Percentiles rank a stretch among this genome's conserved stretches.
These are phyloP conservation scores for Menura novaehollandiae DNA, from an alignment of 2,113 vertebrate species.

Conservation along the genomic window DNA sequence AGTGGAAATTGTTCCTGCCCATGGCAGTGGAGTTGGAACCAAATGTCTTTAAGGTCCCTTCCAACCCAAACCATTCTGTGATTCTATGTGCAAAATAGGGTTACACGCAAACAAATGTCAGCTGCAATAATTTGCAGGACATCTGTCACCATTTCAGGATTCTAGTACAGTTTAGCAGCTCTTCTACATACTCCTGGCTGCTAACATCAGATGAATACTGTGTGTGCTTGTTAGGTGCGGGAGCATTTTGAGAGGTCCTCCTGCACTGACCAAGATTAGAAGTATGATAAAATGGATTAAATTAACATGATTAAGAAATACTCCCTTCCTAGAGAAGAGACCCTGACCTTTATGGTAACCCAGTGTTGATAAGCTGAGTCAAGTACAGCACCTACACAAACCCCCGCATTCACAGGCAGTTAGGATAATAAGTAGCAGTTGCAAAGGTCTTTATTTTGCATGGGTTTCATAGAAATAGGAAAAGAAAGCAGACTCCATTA, in stretches of 20 bases:
- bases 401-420: background rate
- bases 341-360: background rate
- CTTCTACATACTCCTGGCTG: background rate
- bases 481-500: background rate
- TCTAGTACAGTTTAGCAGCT: background rate
- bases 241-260: background rate
- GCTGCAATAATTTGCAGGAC: background rate
- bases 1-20: background rate
- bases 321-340: background rate
- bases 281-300: background rate
- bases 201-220: background rate
- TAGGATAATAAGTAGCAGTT: background rate
- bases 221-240: background rate
- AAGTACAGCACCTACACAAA: background rate
- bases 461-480: background rate
- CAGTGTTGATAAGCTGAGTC: background rate
- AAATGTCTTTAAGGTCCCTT: background rate
- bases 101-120: background rate
- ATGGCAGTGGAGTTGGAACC: background rate
- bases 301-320: background rate
- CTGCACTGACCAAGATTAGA: background rate
- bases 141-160: background rate
- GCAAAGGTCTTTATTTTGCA: background rate
- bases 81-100: background rate
- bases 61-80: background rate